A percentile compares a stretch with the other conserved stretches of the same genome.
These are phyloP conservation scores for Coremacera marginata DNA, from an alignment of 2,888 invertebrate genomes.

Conservation along the genomic window DNA sequence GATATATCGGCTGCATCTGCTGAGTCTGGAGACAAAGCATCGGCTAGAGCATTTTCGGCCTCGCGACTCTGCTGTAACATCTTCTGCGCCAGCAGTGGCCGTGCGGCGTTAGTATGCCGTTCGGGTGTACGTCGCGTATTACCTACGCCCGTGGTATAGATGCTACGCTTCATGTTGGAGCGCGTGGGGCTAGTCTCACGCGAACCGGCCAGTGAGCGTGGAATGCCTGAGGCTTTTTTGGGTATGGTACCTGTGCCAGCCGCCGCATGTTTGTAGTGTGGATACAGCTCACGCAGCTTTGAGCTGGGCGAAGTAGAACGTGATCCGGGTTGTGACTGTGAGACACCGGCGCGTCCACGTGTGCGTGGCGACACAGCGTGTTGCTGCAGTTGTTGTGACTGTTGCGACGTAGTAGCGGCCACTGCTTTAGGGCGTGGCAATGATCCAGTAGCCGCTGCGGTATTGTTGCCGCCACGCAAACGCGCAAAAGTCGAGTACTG, in stretches of 20 bases:
- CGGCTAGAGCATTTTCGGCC: conserved; percentile 85
- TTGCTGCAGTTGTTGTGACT: conserved; percentile 69
- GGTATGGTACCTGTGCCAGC: conserved; percentile 72
- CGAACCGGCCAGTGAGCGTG: conserved; percentile 77
- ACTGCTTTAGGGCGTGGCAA: conserved; percentile 55
- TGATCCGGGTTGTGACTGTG: conserved; percentile 95
- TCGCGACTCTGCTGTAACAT: conserved; percentile 89
- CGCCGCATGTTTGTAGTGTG: conserved; percentile 57
- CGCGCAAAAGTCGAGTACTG: conserved; percentile 86
- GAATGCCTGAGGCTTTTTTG: conserved; percentile 79
- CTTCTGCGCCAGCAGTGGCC: conserved; percentile 80
- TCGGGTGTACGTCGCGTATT: conserved; percentile 68
- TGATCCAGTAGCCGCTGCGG: conserved; percentile 53
- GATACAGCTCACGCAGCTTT: conserved; percentile 77
- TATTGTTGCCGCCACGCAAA: conserved; percentile 71
- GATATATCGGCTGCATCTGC: conserved; percentile 44
- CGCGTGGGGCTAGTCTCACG: conserved; percentile 78
- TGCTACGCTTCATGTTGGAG: conserved; percentile 67
- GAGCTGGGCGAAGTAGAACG: conserved; percentile 95
- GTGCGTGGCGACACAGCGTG: conserved; percentile 64
- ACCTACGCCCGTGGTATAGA: conserved; percentile 58
- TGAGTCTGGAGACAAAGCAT: conserved; percentile 71
- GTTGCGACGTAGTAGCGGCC: conserved; percentile 69
- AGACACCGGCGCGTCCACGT: conserved; percentile 81
- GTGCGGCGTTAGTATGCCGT: conserved; percentile 72